A percentile compares a stretch with the other conserved stretches of the same genome.
These are phyloP conservation scores for Triplophysa bombifrons DNA, from an alignment of 2,797 vertebrate genomes.

Conservation along the genomic window DNA sequence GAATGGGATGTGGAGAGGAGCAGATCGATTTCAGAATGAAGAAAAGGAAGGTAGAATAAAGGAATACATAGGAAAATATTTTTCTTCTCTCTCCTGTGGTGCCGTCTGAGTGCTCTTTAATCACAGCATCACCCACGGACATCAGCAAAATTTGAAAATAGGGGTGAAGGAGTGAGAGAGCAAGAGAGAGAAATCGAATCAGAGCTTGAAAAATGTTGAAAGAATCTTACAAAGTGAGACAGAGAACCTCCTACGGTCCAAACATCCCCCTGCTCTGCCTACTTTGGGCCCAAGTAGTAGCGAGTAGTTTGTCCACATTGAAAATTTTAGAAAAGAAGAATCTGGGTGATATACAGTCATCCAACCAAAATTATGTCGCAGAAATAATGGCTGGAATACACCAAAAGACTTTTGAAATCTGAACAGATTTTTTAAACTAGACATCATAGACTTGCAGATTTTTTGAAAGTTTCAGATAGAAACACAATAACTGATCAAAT, in stretches of 20 bases:
- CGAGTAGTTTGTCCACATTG: background rate
- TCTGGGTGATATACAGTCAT: no score
- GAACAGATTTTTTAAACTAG: no score
- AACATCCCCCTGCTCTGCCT: background rate
- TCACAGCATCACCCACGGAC: slow-evolving; percentile 50
- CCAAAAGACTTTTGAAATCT: no score
- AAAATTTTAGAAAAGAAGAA: no score
- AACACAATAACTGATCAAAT: no score
- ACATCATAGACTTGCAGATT: no score
- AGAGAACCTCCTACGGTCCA: slow-evolving; percentile 20
- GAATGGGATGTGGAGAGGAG: slow-evolving; percentile 4
- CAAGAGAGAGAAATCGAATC: slow-evolving; percentile 27
- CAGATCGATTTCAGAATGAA: slow-evolving; percentile 16
- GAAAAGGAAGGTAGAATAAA: slow-evolving; percentile 19
- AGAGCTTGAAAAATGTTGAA: slow-evolving; percentile 22
- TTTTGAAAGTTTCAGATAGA: no score
- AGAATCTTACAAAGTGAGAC: slow-evolving; percentile 27
- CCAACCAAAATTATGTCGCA: no score
- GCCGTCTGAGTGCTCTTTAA: slow-evolving; percentile 62
- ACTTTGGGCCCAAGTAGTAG: background rate
- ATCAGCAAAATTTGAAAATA: slow-evolving; percentile 39
- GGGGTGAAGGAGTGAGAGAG: slow-evolving; percentile 7
- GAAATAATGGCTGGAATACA: no score
- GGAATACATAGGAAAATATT: slow-evolving; percentile 19
- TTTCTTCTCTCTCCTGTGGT: slow-evolving; percentile 53